Evolutionary conservation across 2,797 vertebrate genomes (phyloP).

Genomic region (Crenichthys baileyi): DNA sequence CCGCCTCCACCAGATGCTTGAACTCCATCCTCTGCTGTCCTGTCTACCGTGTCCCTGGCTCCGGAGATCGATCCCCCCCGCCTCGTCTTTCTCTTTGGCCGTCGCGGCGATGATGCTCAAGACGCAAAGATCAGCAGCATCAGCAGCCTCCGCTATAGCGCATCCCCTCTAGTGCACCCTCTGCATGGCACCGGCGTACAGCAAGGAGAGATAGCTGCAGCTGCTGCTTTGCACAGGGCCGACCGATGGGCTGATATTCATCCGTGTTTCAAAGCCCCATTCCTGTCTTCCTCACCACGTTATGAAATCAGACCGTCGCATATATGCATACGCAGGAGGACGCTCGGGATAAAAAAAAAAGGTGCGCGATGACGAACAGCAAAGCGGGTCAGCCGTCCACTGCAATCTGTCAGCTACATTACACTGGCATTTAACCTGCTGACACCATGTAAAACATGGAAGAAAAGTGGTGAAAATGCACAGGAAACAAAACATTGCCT

Average conservation of each 20-base stretch:
- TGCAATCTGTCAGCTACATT: slow-evolving; percentile 11
- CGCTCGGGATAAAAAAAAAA: slow-evolving; percentile 46
- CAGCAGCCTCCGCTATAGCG: slow-evolving; percentile 55
- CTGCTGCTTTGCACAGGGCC: slow-evolving; percentile 62
- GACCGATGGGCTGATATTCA: slow-evolving; percentile 47
- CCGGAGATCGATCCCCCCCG: slow-evolving; percentile 45
- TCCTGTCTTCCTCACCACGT: slow-evolving; percentile 67
- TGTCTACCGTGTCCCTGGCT: slow-evolving; percentile 68
- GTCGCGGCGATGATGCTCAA: slow-evolving; percentile 76
- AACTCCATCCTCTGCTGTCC: slow-evolving; percentile 87
- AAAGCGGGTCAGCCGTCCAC: slow-evolving; percentile 63
- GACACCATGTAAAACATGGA: background rate
- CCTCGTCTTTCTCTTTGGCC: slow-evolving; percentile 52
- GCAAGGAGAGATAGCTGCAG: no score
- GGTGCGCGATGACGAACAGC: slow-evolving; percentile 78
- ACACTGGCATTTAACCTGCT: slow-evolving; percentile 6
- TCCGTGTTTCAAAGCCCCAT: slow-evolving; percentile 68
- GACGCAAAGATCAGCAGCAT: slow-evolving; percentile 72
- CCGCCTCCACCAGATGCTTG: slow-evolving; percentile 95
- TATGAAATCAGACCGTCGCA: slow-evolving; percentile 76
- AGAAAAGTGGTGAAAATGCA: background rate
- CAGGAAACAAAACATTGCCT: background rate
- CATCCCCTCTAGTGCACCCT: slow-evolving; percentile 66
- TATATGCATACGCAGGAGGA: slow-evolving; percentile 69
- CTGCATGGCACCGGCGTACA: slow-evolving; percentile 59